Conservation (phyloP, 2,888 invertebrate species). For the Melinaea marsaeus region DNA sequence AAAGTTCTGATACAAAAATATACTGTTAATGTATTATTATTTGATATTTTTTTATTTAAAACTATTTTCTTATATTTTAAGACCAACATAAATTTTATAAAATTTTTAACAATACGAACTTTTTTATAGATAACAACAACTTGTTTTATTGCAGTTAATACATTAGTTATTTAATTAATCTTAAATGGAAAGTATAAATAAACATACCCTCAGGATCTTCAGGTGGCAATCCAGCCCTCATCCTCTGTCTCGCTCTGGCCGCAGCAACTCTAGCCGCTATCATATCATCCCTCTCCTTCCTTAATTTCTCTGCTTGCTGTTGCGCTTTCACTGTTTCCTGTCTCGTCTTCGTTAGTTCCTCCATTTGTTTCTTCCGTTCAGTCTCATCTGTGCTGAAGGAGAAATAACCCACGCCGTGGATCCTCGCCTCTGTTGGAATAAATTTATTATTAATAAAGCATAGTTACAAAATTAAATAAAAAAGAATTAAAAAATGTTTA, state of each 20-base stretch:
- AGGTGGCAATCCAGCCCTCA: constrained; percentile 84
- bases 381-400: constrained; percentile 92
- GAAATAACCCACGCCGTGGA: constrained; percentile 95
- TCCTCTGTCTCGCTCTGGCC: constrained; percentile 84
- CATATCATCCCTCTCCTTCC: constrained; percentile 80
- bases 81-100: no score
- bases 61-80: no score
- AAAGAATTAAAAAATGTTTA: not conserved
- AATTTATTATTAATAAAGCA: not conserved
- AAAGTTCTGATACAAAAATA: no score
- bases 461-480: not conserved
- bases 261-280: constrained; percentile 84
- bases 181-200: not conserved
- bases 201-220: constrained; percentile 73
- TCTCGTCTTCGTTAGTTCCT: constrained; percentile 83
- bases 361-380: constrained; percentile 88
- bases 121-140: no score
- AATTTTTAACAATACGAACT: no score
- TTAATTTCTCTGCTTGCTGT: constrained; percentile 78
- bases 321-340: constrained; percentile 84
- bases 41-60: no score
- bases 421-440: constrained; percentile 85
- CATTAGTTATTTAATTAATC: no score
- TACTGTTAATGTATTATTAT: no score
- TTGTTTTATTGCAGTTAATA: no score